phyloP scores from a whole-genome alignment of 2,797 vertebrate species.

The Nothura maculosa region DNA sequence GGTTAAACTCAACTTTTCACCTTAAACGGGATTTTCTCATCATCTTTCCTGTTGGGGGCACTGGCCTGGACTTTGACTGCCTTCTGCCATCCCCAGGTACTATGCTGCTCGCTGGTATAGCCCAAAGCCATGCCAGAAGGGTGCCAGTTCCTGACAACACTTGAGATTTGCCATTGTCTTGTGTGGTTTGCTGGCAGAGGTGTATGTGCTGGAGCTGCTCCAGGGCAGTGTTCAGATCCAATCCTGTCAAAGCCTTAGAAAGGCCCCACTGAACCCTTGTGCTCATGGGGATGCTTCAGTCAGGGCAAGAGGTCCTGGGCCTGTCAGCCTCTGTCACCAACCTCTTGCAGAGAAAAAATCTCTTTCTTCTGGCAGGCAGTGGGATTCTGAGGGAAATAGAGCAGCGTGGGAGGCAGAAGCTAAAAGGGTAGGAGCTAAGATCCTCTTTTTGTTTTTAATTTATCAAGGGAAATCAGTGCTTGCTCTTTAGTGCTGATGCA shows the following conservation, averaged over 20 bases:
- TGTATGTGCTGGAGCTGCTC: not conserved
- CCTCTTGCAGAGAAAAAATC: not conserved
- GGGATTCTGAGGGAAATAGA: not conserved
- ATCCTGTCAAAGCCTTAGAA: not conserved
- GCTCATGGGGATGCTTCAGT: fast-evolving
- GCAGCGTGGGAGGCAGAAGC: not conserved
- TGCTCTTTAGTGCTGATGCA: not conserved
- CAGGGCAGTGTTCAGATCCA: not conserved
- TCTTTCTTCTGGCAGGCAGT: not conserved
- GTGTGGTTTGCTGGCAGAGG: not conserved
- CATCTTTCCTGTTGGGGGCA: not conserved
- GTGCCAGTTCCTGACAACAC: not conserved
- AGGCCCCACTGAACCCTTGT: fast-evolving
- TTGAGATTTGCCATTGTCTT: not conserved
- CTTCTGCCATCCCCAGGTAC: not conserved
- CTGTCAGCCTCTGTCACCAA: not conserved
- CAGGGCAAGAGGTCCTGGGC: not conserved
- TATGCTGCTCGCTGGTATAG: not conserved
- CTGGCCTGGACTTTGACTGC: too few species aligned
- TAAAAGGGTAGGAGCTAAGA: not conserved
- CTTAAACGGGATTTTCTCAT: not conserved
- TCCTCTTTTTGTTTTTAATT: not conserved
- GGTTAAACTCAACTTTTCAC: not conserved
- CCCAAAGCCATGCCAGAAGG: not conserved
- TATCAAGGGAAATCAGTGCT: not conserved